Evolutionary conservation across 2,888 invertebrate genomes (phyloP).

Genomic region (Choristoneura rosaceana): DNA sequence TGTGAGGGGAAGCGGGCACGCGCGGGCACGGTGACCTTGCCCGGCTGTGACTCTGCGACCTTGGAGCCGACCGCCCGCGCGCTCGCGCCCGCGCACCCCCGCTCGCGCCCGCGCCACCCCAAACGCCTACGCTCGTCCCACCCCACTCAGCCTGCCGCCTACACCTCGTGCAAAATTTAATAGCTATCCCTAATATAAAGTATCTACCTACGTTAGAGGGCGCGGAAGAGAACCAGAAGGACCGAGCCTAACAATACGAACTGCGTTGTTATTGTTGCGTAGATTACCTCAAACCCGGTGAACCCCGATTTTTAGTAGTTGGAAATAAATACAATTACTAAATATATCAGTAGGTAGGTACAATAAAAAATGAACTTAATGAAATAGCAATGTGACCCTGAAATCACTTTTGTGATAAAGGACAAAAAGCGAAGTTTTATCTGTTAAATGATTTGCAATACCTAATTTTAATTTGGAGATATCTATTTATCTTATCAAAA

Average conservation of each 20-base stretch:
- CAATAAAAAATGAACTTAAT: not conserved
- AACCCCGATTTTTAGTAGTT: not conserved
- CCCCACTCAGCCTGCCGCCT: constrained; percentile 60
- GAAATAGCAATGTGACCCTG: not conserved
- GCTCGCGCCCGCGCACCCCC: constrained; percentile 48
- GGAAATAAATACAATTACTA: no score
- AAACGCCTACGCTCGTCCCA: constrained; percentile 61
- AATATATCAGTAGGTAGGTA: not conserved
- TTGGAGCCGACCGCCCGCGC: constrained; percentile 72
- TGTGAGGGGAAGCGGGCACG: constrained; percentile 66
- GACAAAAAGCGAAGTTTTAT: not conserved
- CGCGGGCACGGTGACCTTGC: constrained; percentile 84
- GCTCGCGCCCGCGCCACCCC: constrained; percentile 49
- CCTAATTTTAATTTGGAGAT: constrained; percentile 1
- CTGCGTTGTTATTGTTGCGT: constrained; percentile 11
- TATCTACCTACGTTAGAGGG: constrained; percentile 56
- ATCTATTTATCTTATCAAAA: not conserved
- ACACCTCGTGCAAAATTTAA: constrained; percentile 79
- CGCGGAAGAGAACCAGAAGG: constrained; percentile 52
- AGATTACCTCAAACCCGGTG: constrained; percentile 15
- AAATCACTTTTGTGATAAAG: not conserved
- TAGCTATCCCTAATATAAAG: constrained; percentile 60
- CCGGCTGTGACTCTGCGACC: constrained; percentile 85
- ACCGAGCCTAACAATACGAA: constrained; percentile 21
- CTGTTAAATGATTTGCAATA: not conserved